phyloP scores from a whole-genome alignment of 2,113 vertebrate genomes.

The Noctilio leporinus region DNA sequence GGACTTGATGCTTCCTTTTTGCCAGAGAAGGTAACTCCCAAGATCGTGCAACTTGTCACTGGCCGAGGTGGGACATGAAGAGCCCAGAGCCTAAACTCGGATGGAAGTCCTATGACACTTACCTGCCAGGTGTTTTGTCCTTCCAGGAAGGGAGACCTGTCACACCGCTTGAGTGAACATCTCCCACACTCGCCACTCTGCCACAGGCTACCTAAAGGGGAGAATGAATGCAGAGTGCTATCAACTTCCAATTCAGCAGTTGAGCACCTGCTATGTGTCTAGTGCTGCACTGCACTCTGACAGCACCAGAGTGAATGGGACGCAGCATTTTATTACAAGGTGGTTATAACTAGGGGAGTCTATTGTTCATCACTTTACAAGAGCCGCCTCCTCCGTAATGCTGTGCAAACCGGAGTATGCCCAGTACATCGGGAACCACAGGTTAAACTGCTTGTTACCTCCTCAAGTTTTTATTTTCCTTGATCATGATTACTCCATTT shows the following conservation, averaged over 20 bases:
- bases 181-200: background rate
- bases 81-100: background rate
- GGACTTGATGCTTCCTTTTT: background rate
- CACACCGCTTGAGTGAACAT: background rate
- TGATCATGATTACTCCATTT: background rate
- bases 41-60: background rate
- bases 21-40: background rate
- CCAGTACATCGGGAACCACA: background rate
- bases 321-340: background rate
- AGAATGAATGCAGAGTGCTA: background rate
- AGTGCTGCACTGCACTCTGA: background rate
- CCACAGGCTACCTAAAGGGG: background rate
- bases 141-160: background rate
- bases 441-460: background rate
- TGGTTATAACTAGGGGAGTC: background rate
- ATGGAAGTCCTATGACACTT: background rate
- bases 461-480: background rate
- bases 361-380: background rate
- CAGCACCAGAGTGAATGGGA: background rate
- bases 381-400: background rate
- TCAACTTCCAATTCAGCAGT: slow-evolving; percentile 14
- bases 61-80: background rate
- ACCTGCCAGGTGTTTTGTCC: background rate
- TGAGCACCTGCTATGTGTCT: slow-evolving; percentile 32
- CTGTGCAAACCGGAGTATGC: background rate